phyloP scores from a whole-genome alignment of 2,888 invertebrate species.

The Tetheella fluctuosa region DNA sequence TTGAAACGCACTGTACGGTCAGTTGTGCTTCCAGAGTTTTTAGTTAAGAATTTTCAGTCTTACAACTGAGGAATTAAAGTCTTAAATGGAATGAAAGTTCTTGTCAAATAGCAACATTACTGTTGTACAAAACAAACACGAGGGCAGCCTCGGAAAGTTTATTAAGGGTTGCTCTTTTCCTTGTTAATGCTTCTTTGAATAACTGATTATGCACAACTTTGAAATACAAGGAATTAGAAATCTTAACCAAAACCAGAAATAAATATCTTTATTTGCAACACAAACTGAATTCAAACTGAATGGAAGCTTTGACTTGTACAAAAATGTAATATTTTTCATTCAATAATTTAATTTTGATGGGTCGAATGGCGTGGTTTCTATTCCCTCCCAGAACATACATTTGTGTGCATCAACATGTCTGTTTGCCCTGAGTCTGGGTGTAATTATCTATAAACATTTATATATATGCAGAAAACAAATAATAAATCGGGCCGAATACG shows the following conservation, averaged over 20 bases:
- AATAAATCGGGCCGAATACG: too few relatives aligned
- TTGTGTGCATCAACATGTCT: too few relatives aligned
- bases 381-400: too few relatives aligned
- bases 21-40: constrained; percentile 1
- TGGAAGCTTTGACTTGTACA: too few relatives aligned
- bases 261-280: not conserved
- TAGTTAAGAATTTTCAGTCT: not conserved
- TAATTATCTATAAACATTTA: too few relatives aligned
- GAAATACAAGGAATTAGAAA: not conserved
- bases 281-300: not conserved
- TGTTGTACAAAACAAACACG: not conserved
- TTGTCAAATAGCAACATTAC: not conserved
- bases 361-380: too few relatives aligned
- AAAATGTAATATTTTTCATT: too few relatives aligned
- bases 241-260: not conserved
- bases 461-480: too few relatives aligned
- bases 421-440: too few relatives aligned
- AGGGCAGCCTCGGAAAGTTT: constrained; percentile 3
- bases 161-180: constrained; percentile 1
- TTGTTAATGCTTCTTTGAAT: constrained; percentile 1
- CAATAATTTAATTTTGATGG: too few relatives aligned
- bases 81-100: not conserved
- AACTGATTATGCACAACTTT: not conserved
- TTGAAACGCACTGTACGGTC: constrained; percentile 44
- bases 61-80: not conserved